phyloP scores from a whole-genome alignment of 2,888 invertebrate species.

The Catocala sponsa region DNA sequence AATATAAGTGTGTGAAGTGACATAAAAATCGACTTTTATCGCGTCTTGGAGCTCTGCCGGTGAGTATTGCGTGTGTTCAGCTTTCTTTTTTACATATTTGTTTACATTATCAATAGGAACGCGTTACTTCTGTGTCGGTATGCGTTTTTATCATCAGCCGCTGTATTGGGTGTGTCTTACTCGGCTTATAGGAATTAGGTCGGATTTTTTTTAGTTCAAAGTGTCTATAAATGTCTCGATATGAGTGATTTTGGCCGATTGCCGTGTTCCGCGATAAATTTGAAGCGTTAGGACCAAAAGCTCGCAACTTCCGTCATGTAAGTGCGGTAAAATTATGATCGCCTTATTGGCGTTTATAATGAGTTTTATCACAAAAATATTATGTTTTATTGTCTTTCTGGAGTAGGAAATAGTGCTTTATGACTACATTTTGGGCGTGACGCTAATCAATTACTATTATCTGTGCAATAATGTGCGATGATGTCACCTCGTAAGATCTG shows the following conservation, averaged over 20 bases:
- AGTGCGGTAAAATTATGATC: conserved; percentile 12
- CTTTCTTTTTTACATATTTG: conserved; percentile 61
- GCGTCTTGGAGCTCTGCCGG: conserved; percentile 75
- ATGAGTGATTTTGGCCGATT: conserved; percentile 23
- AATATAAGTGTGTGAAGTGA: conserved; percentile 73
- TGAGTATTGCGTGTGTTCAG: conserved; percentile 69
- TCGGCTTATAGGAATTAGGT: conserved; percentile 60
- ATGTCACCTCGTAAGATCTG: conserved; percentile 78
- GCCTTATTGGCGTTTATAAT: conserved; percentile 8
- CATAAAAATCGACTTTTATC: conserved; percentile 66
- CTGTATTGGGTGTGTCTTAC: conserved; percentile 80
- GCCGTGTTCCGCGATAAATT: conserved; percentile 35
- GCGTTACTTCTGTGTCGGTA: conserved; percentile 49
- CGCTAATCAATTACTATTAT: conserved; percentile 78
- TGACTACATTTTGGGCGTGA: conserved; percentile 73
- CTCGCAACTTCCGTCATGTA: conserved; percentile 27
- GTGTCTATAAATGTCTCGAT: conserved; percentile 26
- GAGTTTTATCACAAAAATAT: conserved; percentile 20
- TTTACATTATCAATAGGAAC: conserved; percentile 62
- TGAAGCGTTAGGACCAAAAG: conserved; percentile 18
- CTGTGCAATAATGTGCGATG: conserved; percentile 74
- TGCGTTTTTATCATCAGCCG: conserved; percentile 51
- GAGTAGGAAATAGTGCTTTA: conserved; percentile 33
- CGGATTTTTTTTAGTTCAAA: conserved; percentile 63
- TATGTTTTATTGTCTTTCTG: conserved; percentile 6